These are phyloP conservation scores for Aphodius sticticus DNA, from an alignment of 2,888 invertebrate species.

Conservation along the genomic window DNA sequence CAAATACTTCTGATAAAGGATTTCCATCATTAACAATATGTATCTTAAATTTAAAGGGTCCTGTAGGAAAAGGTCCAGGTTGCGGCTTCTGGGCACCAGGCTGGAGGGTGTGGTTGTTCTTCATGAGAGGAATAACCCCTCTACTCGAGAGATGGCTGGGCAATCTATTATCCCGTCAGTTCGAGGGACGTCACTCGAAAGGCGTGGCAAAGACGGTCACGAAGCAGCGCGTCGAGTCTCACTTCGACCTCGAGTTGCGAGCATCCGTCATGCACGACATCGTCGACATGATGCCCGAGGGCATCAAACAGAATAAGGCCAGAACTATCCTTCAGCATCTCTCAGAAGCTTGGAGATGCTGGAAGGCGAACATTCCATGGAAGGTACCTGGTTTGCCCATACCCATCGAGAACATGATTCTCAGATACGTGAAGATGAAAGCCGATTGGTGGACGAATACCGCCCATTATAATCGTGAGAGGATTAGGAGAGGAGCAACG, in stretches of 20 bases:
- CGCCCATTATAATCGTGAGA: slow-evolving; percentile 98
- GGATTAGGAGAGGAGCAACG: slow-evolving; percentile 98
- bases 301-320: slow-evolving; percentile 99
- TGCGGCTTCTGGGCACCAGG: slow-evolving; percentile 99
- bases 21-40: no score
- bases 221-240: slow-evolving; percentile 98
- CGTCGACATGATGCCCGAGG: slow-evolving; percentile 99
- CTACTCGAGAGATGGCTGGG: slow-evolving; percentile 99
- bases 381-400: slow-evolving; percentile 99
- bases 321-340: slow-evolving; percentile 98
- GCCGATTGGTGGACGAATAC: slow-evolving; percentile 99
- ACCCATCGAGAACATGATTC: slow-evolving; percentile 99
- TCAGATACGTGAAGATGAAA: slow-evolving; percentile 99
- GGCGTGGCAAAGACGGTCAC: slow-evolving; percentile 99
- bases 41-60: slow-evolving; percentile 70
- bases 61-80: slow-evolving; percentile 98
- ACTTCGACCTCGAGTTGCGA: slow-evolving; percentile 97
- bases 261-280: slow-evolving; percentile 98
- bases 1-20: no score
- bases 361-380: slow-evolving; percentile 99
- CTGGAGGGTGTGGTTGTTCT: slow-evolving; percentile 99
- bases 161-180: slow-evolving; percentile 96
- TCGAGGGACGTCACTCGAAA: slow-evolving; percentile 99
- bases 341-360: slow-evolving; percentile 99
- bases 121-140: slow-evolving; percentile 99